Evolutionary conservation across 2,113 vertebrate species (phyloP), one percentile per base, ranked within the genome.

Genomic region (Colossoma macropomum): DNA sequence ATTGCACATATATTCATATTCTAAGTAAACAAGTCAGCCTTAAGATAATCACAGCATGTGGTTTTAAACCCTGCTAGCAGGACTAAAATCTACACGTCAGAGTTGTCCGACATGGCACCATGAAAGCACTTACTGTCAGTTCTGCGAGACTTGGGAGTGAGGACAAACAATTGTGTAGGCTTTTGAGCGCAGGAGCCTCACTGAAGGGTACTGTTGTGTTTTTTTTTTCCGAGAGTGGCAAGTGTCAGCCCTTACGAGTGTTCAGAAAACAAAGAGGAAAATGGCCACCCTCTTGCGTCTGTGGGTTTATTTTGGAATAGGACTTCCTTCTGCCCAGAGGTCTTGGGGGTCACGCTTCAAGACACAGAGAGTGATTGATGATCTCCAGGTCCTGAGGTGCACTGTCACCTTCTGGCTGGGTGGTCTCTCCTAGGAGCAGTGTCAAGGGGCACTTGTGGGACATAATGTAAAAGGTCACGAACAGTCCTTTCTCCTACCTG

Each of bases 291-390:
- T 84, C 71, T 80, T n/a, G 70, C 38, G 79, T 77, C 77, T 78
- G 63, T 80, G 80, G 72, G 73, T 87, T 85, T 87, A 83, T 79
- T 68, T 77, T 60, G 28, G 74, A 75, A 45, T 19, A 77, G 81
- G 82, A 75, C 78, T 84, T 77, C 52, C 75, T 73, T 81, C 41
- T 60, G 84, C 81, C 32, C 38, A 83, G 69, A 73, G 83, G 80
- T 75, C 75, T 78, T 59, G 54, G n/a, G 59, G 76, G 76, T 78
- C 76, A 71, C 50, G 38, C 52, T 72, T 77, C 27, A 77, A 71
- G 82, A 70, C 54, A 32, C 25, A 62, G 38, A 69, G 56, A 50
- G 62, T 89, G 88, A 89, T 88, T 87, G 87, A 90, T 90, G 85
- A 86, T 84, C 84, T 77, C 34, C 69, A 82, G 73, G 84, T 82